Conservation (phyloP, 2,888 invertebrate genomes). For the Xestia sexstrigata region DNA sequence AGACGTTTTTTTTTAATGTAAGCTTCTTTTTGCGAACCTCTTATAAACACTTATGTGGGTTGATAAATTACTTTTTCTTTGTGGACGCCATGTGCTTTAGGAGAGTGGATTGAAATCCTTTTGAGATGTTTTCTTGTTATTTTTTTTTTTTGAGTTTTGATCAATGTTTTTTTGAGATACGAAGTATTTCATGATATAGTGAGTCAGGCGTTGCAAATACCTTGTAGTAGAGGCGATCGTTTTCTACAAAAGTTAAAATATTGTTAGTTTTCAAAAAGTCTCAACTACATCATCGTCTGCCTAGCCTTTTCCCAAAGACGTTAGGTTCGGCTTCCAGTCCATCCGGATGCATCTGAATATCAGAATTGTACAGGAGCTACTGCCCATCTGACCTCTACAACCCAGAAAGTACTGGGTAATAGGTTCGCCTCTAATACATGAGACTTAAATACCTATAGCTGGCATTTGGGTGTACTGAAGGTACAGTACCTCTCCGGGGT, state of each 20-base stretch:
- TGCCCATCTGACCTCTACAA: too few relatives aligned
- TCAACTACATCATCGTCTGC: too few relatives aligned
- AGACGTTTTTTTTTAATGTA: constrained; percentile 52
- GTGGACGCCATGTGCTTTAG: constrained; percentile 43
- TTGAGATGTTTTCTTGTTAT: constrained; percentile 26
- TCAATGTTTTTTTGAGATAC: constrained; percentile 26
- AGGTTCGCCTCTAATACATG: neutral
- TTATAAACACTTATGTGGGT: constrained; percentile 63
- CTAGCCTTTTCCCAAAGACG: too few relatives aligned
- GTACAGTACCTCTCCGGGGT: too few relatives aligned
- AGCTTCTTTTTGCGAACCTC: constrained; percentile 47
- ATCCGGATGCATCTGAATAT: too few relatives aligned
- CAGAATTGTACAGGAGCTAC: too few relatives aligned
- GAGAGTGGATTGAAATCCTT: constrained; percentile 57
- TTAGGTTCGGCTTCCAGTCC: too few relatives aligned
- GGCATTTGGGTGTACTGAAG: neutral
- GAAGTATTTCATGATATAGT: neutral
- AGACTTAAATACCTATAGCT: neutral
- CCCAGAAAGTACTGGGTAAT: too few relatives aligned
- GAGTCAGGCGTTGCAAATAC: neutral
- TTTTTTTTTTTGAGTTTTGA: constrained; percentile 32
- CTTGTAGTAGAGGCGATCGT: neutral
- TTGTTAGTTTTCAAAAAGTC: too few relatives aligned
- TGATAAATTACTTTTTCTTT: constrained; percentile 66
- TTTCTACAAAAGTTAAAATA: neutral